Evolutionary conservation across 2,797 vertebrate species (phyloP), one percentile per base, ranked within the genome.

Genomic region (Petrocephalus sullivani): DNA sequence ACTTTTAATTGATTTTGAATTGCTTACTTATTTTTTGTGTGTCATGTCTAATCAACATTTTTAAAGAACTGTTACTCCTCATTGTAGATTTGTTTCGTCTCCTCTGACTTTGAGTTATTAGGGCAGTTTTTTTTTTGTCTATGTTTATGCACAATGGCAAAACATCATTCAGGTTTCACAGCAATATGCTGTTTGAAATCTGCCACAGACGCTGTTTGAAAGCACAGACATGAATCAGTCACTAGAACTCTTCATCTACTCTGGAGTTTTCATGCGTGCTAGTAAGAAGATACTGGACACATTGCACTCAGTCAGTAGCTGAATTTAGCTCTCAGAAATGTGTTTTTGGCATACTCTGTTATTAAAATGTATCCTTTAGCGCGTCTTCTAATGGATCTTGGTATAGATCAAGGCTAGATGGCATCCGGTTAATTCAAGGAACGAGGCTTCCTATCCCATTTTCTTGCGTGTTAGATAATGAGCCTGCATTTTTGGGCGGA

Each of bases 311-410:
- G 33, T 41, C 33, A 78, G 33, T 3, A 14, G 71, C 71, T 78
- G 16, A n/a, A 89, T 94, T 95, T 95, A 96, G 95, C 95, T 93
- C 94, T 95, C 94, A 96, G 95, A 41, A 75, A 75, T 19, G 5
- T 75, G 14, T 75, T 19, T 71, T 19, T 75, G 67, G 33, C 33
- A 37, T 28, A 37, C 28, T 5, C 28, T 75, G 12, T 19, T 7
- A 19, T 19, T 75, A 75, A 75, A 75, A 41, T 41, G 14, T 75
- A 75, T 67, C 96, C 94, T 95, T 95, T 92, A 94, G 92, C 94
- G 95, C 94, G 95, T 95, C 93, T 95, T 94, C 94, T 94, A 41
- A 94, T 94, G 93, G 93, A 94, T 94, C 92, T 94, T 93, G 94
- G 93, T 94, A 51, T 41, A n/a, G 87, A 91, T 93, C 71, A 23